Base-by-base conservation (phyloP, 2,888 invertebrate species). In the Leucoma salicis region DNA sequence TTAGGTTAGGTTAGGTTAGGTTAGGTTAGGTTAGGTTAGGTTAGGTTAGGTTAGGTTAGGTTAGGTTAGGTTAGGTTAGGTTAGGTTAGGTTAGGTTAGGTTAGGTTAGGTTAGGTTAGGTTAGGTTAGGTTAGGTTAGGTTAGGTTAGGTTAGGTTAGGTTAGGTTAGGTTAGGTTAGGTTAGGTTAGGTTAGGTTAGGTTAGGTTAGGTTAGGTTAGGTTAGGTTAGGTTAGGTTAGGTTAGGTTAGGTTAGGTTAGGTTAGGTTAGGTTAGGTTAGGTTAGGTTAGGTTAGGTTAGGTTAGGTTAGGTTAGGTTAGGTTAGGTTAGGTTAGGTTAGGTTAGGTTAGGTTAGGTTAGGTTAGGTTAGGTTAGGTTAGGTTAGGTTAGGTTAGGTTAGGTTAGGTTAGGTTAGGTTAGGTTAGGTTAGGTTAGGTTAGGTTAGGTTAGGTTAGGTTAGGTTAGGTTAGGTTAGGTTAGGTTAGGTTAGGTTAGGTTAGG, bases 371-470 rank as follows among this genome's bases (percentile, higher is more conserved):
- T 42, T 42, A 39, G 39, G 36, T 42, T 39, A 42, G 39, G 36
- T 39, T 36, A 39, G 42, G 39, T 42, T 36, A 39, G 42, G 36
- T 42, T 39, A 39, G 47, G 39, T 47, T 36, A 39, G 40, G 37
- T 44, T 41, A 48, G 41, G 41, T 41, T 44, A 43, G 43, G 43
- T 48, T 41, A 48, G 41, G 43, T 44, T 41, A 41, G 42, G 41
- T 46, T 37, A 37, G 41, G 45, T 46, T 37, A 40, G 37, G 40
- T 46, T 46, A 41, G 41, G 40, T 37, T 41, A 37, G 45, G 40
- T 46, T 37, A 41, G 40, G 40, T 41, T 41, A 35, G 38, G 35
- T 31, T 15, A n/a, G 42, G 32, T 33, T 29, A 38, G 43, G 39
- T 39, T 44, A 35, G 39, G 39, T 44, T 39, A 44, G 39, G 39